Base-by-base conservation (phyloP, 2,113 vertebrate species). In the Emydura subglobosa region DNA sequence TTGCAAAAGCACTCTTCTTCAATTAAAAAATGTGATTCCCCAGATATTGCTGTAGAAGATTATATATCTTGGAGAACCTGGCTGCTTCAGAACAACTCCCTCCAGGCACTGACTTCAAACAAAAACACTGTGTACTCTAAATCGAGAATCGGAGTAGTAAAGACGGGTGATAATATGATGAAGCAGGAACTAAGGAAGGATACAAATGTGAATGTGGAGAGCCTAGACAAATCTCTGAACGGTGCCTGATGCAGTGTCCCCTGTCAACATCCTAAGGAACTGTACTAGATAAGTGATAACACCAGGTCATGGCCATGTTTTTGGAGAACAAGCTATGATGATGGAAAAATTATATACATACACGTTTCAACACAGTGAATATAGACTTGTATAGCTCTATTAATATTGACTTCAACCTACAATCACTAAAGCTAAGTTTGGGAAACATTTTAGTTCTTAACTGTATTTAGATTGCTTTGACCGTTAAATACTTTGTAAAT, bases 21-120 rank as follows among this genome's bases (percentile, higher is more conserved):
- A 84, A 21, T 82, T 92, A 92, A 82, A 90, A 68, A 87, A 91
- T 93, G 29, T 5, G 51, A 76, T 39, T 95, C 95, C 49, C 93
- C 51, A 86, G 31, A 93, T 91, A 53, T 10, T 94, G 76, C 50
- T 89, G 78, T 76, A 85, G 74, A 85, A 39, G 34, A 21, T 21
- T 17, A 72, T 19, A 39, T 39, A 72, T 72, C 65, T 39, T 3
- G 5, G 19, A 72, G 39, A 39, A 39, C n/a, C 19, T 22, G 19
- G 8, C 39, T 72, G n/a, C 34, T 39, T 72, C 34, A 72, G 19
- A 72, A 72, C 9, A 22, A 39, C 65, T 39, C 9, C 19, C 34
- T 72, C 65, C n/a, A 72, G 65, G 19, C 19, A 39, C n/a, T 21
- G 9, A 72, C n/a, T 17, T 22, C n/a, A 22, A 39, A 72, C 65